Evolutionary conservation across 2,888 invertebrate species (phyloP).

Genomic region (Aproaerema taeniolella): DNA sequence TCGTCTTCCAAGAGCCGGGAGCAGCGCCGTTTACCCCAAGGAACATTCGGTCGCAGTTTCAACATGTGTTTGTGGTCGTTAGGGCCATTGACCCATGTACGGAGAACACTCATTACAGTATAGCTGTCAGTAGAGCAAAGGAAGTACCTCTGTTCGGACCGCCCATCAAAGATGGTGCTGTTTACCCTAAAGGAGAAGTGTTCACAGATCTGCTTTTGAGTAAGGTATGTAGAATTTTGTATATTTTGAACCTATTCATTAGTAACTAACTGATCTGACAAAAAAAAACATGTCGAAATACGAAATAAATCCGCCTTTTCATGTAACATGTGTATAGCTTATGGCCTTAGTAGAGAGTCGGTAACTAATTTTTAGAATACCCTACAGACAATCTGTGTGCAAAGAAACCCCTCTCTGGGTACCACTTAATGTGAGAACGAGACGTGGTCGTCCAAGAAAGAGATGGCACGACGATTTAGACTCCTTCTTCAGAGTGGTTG

Average conservation of each 20-base stretch:
- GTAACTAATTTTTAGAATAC: too few species aligned
- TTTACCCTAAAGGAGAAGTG: conserved; percentile 92
- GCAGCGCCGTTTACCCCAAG: conserved; percentile 95
- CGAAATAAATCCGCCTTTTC: neutral
- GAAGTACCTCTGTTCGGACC: conserved; percentile 98
- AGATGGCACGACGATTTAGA: too few species aligned
- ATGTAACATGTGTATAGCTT: too few species aligned
- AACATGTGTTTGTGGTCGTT: conserved; percentile 97
- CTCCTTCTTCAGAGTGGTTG: too few species aligned
- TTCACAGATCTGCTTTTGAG: conserved; percentile 97
- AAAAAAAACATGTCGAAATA: too few species aligned
- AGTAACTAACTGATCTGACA: too few species aligned
- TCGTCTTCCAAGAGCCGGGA: conserved; percentile 96
- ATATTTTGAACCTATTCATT: too few species aligned
- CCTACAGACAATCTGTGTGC: too few species aligned
- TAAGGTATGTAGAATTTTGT: conserved; percentile 82
- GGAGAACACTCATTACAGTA: conserved; percentile 92
- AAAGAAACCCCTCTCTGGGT: too few species aligned
- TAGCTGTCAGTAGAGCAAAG: conserved; percentile 88
- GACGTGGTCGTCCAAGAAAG: too few species aligned
- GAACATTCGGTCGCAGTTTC: conserved; percentile 97
- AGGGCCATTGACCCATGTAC: conserved; percentile 93
- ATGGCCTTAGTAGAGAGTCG: too few species aligned
- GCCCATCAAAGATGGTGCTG: conserved; percentile 91
- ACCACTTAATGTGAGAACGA: too few species aligned